A percentile compares a stretch with the other conserved stretches of the same genome.
Conservation (phyloP, 2,888 invertebrate genomes). For the Caenorhabditis panamensis region DNA sequence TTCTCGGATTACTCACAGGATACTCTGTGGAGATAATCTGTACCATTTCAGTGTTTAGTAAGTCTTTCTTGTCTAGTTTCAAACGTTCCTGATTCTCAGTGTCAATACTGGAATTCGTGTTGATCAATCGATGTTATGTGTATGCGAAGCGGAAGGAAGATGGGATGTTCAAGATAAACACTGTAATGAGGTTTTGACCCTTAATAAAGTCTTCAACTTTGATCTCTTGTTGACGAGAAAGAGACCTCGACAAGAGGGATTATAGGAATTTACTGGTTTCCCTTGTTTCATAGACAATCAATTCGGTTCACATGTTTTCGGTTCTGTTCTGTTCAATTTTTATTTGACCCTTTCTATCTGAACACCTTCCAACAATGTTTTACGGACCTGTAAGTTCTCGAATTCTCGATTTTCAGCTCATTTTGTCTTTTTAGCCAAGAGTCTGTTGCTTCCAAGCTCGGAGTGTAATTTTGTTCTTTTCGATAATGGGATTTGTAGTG, state of each 20-base stretch:
- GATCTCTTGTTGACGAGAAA: no score
- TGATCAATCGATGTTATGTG: constrained; percentile 43
- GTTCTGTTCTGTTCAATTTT: background rate
- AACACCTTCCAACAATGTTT: background rate
- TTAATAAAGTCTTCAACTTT: no score
- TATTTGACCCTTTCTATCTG: background rate
- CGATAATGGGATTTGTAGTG: background rate
- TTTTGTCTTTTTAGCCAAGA: background rate
- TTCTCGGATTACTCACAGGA: constrained; percentile 38
- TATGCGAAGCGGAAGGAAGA: constrained; percentile 30
- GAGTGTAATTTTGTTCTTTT: background rate
- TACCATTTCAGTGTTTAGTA: constrained; percentile 28
- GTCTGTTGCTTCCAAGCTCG: background rate
- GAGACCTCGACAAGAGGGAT: no score
- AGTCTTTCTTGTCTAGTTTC: background rate
- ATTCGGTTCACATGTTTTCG: background rate
- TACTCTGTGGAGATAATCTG: constrained; percentile 48
- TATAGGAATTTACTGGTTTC: background rate
- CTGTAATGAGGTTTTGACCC: constrained; percentile 15
- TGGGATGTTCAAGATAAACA: constrained; percentile 3
- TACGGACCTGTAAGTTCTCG: background rate
- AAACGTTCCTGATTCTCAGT: constrained; percentile 17
- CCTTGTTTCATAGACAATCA: background rate
- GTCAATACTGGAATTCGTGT: constrained; percentile 29
- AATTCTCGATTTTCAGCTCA: background rate